phyloP scores from a whole-genome alignment of 2,113 vertebrate genomes.

The Antechinus stuartii region DNA sequence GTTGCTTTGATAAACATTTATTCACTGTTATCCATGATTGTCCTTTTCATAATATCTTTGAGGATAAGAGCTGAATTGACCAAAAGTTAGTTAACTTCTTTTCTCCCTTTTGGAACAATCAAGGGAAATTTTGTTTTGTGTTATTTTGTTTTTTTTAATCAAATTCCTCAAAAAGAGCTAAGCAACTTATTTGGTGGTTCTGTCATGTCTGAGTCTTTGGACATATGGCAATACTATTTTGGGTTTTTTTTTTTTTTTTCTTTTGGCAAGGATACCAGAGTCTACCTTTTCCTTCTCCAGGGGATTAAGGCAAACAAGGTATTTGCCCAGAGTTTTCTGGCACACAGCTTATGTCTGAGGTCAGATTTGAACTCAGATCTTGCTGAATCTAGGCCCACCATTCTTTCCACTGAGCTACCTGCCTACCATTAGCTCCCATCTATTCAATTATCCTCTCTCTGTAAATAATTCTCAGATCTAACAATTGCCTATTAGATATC shows the following conservation, averaged over 20 bases:
- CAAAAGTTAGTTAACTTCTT: neutral
- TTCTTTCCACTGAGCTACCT: neutral
- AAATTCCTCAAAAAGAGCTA: too few relatives aligned
- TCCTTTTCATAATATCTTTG: neutral
- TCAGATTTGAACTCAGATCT: neutral
- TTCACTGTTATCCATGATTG: neutral
- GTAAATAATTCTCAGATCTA: neutral
- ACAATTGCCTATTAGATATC: neutral
- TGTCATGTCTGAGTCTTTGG: too few relatives aligned
- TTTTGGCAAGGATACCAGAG: neutral
- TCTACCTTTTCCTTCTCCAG: neutral
- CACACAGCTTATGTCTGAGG: neutral
- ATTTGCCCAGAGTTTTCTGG: neutral
- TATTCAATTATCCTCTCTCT: neutral
- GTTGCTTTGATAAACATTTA: neutral
- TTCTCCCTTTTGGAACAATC: neutral
- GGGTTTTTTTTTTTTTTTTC: neutral
- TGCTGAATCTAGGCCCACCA: neutral
- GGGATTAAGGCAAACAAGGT: neutral
- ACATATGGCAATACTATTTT: neutral
- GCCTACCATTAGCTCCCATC: neutral
- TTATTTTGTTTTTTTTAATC: neutral
- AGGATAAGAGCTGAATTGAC: neutral
- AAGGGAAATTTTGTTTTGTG: neutral
- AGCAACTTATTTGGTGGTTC: too few relatives aligned